Evolutionary conservation across 2,888 invertebrate genomes (phyloP).

Genomic region (Thysanoteuthis rhombus): DNA sequence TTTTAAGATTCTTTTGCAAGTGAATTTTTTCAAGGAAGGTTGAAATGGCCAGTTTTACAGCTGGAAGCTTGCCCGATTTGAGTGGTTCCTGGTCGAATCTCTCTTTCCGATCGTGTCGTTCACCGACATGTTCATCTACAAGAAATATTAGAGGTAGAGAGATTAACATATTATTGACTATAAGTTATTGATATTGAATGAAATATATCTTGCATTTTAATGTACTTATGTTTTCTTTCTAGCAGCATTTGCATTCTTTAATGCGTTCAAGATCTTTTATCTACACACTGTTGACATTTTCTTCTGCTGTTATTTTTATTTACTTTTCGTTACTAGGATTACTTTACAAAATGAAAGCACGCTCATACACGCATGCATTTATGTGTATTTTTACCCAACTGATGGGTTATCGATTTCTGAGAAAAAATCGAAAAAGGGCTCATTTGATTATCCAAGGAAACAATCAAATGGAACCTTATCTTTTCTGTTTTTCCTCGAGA

Average conservation of each 20-base stretch:
- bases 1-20: background rate
- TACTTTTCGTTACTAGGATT: too few relatives aligned
- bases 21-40: background rate
- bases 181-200: background rate
- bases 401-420: too few relatives aligned
- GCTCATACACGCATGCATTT: too few relatives aligned
- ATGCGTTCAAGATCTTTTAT: background rate
- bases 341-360: too few relatives aligned
- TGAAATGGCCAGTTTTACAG: background rate
- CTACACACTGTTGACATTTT: background rate
- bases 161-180: background rate
- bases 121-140: background rate
- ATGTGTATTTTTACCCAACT: too few relatives aligned
- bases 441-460: too few relatives aligned
- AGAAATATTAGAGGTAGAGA: background rate
- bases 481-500: too few relatives aligned
- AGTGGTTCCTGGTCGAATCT: background rate
- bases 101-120: background rate
- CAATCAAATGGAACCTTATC: too few relatives aligned
- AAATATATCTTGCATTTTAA: background rate
- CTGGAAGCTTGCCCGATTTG: background rate
- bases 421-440: too few relatives aligned
- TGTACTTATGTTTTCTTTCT: background rate
- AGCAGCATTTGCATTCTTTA: background rate
- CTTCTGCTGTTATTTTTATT: background rate